Base-by-base conservation (phyloP, 2,797 vertebrate genomes). In the Hozukius guyotensis region DNA sequence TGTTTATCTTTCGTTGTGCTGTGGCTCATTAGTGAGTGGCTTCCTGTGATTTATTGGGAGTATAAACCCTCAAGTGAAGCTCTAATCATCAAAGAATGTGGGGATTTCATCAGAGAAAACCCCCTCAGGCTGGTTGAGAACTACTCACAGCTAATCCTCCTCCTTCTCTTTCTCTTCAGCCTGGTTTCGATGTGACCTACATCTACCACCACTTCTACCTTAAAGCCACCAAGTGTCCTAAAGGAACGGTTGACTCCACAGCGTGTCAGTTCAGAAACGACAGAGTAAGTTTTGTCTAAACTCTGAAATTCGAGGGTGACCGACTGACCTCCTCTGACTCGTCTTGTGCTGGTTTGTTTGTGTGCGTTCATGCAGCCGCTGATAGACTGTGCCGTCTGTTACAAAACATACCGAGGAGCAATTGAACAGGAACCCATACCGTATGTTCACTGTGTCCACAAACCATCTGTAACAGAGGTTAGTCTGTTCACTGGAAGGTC, bases 321-420 rank as follows among this genome's bases (percentile, higher is more conserved):
- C 1, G 22, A n/a, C 29, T 1, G 36, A 38, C 88, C 24, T 80
- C 75, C 24, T 60, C 82, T 85, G 18, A 93, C 91, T 75, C 20
- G 87, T 72, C 82, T 38, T 36, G 10, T 34, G 61, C 22, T 75
- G 42, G 36, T 85, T 79, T 92, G 86, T 87, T 53, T 80, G 31
- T 90, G 85, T 92, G 77, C 31, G 0, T 57, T 69, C 70, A 46
- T 86, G 81, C 90, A 96, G 95, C 94, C 95, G 5, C 77, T 94
- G 80, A 93, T 96, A 0, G 94, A 96, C 90, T 96, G 96, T 5
- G 84, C 76, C 4, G 36, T 92, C 72, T 96, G 96, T 72, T 96
- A 95, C 89, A 96, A 94, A 87, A 94, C 89, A 0, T 89, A 75
- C 18, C 0, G 1, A 5, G 95, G 87, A 49, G 72, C 22, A 5